phyloP scores from a whole-genome alignment of 1,140 invertebrate species.

The Drepana arcuata region DNA sequence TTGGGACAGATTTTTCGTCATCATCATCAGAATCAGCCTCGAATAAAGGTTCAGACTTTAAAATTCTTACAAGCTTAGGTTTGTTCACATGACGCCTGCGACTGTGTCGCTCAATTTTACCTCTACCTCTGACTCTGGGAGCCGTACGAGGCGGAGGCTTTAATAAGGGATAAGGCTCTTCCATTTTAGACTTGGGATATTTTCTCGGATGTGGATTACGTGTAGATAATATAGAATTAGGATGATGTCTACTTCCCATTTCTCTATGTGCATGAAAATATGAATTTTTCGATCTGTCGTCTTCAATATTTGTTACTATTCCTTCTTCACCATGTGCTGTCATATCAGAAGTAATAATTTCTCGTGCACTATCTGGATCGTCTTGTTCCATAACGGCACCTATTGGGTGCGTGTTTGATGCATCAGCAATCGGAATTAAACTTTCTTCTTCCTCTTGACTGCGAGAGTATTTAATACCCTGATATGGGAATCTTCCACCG shows the following conservation, averaged over 20 bases:
- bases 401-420: constrained; percentile 57
- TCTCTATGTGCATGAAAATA: constrained; percentile 24
- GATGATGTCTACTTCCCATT: constrained; percentile 29
- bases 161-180: constrained; percentile 59
- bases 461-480: constrained; percentile 58
- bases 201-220: constrained; percentile 43
- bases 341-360: constrained; percentile 26
- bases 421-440: constrained; percentile 50
- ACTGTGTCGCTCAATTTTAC: constrained; percentile 40
- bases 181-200: constrained; percentile 42
- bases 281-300: constrained; percentile 29
- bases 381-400: constrained; percentile 64
- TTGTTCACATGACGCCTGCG: constrained; percentile 38
- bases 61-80: constrained; percentile 36
- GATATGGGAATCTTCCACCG: constrained; percentile 37
- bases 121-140: constrained; percentile 20
- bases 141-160: constrained; percentile 51
- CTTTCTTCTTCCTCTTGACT: constrained; percentile 63
- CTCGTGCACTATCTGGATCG: constrained; percentile 29
- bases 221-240: constrained; percentile 32
- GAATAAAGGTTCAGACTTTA: constrained; percentile 49
- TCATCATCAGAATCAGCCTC: constrained; percentile 32
- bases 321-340: constrained; percentile 29
- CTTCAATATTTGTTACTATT: constrained; percentile 22
- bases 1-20: constrained; percentile 25